Percentiles rank a stretch among this genome's conserved stretches.
Conservation (phyloP, 2,797 vertebrate species). For the Paguma larvata region DNA sequence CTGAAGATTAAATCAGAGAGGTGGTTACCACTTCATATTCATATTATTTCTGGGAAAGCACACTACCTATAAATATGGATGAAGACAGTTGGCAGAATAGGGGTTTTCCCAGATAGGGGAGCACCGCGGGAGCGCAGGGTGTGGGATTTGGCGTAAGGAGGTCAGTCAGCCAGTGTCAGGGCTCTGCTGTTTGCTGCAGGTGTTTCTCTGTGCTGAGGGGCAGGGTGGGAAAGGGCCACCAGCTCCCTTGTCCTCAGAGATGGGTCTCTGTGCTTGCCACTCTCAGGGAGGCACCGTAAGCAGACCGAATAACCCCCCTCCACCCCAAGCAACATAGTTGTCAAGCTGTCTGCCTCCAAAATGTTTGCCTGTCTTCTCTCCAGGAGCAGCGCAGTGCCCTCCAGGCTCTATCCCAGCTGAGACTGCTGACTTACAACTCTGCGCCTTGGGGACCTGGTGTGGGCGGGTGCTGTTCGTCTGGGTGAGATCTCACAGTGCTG, state of each 20-base stretch:
- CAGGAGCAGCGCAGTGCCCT: background rate
- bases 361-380: background rate
- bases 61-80: background rate
- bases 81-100: background rate
- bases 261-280: background rate
- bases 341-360: background rate
- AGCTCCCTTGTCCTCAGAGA: background rate
- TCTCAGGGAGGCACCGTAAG: background rate
- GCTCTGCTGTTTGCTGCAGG: background rate
- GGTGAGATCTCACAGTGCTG: no score
- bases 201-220: background rate
- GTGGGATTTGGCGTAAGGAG: background rate
- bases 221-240: background rate
- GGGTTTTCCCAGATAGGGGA: background rate
- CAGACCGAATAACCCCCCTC: background rate
- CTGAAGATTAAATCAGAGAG: background rate
- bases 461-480: no score
- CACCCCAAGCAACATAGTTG: background rate
- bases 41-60: background rate
- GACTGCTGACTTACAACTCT: no score
- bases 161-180: background rate
- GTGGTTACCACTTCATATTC: background rate
- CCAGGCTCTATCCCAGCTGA: background rate
- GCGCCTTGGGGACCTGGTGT: no score
- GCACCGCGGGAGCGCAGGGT: background rate